Conservation (phyloP, 1,140 invertebrate genomes). For the Gryllus bimaculatus region DNA sequence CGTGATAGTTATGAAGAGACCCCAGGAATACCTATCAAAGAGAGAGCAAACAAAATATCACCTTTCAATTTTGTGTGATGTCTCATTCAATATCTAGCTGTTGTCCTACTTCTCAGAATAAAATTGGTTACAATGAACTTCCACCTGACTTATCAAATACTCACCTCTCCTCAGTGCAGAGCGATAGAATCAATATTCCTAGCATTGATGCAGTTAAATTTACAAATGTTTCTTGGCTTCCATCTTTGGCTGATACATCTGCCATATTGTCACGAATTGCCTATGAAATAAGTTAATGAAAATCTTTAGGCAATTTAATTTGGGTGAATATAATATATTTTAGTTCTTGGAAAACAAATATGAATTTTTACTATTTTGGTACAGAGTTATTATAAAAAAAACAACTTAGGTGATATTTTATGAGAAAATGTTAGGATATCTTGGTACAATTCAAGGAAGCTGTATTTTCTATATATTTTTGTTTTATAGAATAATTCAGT, state of each 20-base stretch:
- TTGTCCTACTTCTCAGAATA: neutral
- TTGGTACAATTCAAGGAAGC: too few relatives aligned
- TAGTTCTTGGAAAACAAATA: too few relatives aligned
- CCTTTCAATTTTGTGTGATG: neutral
- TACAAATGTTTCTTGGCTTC: constrained; percentile 90
- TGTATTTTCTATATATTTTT: too few relatives aligned
- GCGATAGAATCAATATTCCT: constrained; percentile 64
- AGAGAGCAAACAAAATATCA: neutral
- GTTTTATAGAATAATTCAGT: too few relatives aligned
- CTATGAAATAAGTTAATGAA: constrained; percentile 31
- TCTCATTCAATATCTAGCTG: neutral
- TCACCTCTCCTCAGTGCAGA: constrained; percentile 47
- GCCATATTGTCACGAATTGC: constrained; percentile 81
- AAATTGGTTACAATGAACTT: neutral
- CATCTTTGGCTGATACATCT: constrained; percentile 91
- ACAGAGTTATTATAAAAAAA: too few relatives aligned
- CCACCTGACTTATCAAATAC: constrained; percentile 19
- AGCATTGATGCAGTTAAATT: constrained; percentile 75
- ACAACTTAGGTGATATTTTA: too few relatives aligned
- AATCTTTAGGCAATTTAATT: neutral
- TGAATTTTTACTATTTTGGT: too few relatives aligned
- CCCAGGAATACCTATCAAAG: constrained; percentile 34
- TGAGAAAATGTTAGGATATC: too few relatives aligned
- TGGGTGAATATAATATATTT: neutral
- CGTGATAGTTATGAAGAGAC: constrained; percentile 63